A percentile compares a stretch with the other conserved stretches of the same genome.
Conservation (phyloP, 2,113 vertebrate species). For the Lamprotornis superbus region DNA sequence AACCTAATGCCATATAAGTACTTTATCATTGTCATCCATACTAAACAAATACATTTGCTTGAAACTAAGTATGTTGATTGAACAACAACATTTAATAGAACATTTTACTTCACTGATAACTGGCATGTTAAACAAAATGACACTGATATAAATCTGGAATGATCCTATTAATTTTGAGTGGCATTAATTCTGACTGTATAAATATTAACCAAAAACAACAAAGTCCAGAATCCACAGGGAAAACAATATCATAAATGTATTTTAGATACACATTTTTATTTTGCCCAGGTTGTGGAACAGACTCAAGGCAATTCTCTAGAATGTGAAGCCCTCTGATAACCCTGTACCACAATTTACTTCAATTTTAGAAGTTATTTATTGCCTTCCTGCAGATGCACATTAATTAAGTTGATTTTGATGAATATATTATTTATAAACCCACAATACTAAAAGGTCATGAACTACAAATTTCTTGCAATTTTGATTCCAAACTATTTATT, state of each 20-base stretch:
- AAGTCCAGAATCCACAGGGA: neutral
- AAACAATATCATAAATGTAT: neutral
- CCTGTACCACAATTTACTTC: neutral
- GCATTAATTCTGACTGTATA: neutral
- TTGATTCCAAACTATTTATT: neutral
- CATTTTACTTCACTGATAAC: neutral
- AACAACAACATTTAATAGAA: neutral
- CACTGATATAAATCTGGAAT: neutral
- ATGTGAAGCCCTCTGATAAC: neutral
- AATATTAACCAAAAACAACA: neutral
- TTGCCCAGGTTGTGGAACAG: neutral
- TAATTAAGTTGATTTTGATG: conserved; percentile 30
- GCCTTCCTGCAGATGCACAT: neutral
- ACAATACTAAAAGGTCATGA: neutral
- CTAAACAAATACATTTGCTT: neutral
- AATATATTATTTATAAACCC: conserved; percentile 30
- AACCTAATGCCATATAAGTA: neutral
- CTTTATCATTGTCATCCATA: neutral
- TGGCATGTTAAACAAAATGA: neutral
- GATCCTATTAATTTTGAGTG: neutral
- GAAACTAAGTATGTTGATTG: neutral
- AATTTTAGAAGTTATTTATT: neutral
- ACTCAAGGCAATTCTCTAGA: neutral
- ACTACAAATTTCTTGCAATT: neutral
- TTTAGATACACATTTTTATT: neutral